phyloP scores from a whole-genome alignment of 2,113 vertebrate species.

The Ellobius talpinus region DNA sequence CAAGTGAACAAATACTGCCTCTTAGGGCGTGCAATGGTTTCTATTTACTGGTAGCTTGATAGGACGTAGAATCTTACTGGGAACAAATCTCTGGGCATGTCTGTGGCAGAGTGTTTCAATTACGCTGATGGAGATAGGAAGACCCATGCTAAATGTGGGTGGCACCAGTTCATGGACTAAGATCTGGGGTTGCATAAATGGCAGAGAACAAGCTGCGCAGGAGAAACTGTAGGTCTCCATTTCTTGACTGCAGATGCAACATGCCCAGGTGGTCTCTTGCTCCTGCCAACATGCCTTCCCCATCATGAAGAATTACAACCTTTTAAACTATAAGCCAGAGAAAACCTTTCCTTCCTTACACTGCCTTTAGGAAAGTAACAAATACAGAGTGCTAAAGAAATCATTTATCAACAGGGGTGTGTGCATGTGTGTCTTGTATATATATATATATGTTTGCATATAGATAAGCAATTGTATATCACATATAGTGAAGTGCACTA shows the following conservation, averaged over 20 bases:
- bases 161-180: neutral
- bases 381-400: neutral
- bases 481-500: neutral
- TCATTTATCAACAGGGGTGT: neutral
- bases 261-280: neutral
- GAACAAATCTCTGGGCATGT: neutral
- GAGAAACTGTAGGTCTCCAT: too few species aligned
- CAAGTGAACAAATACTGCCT: neutral
- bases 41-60: neutral
- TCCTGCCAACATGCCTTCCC: too few species aligned
- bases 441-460: neutral
- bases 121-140: neutral
- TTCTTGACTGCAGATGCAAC: neutral
- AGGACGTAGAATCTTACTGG: neutral
- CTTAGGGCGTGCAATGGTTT: neutral
- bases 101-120: neutral
- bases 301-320: too few species aligned
- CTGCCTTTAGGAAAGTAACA: neutral
- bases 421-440: neutral
- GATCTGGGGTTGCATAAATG: neutral
- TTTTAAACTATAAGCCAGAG: neutral
- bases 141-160: neutral
- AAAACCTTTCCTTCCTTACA: neutral
- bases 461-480: neutral
- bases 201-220: neutral